These are phyloP conservation scores for Tetropium fuscum DNA, from an alignment of 2,888 invertebrate species.

Conservation along the genomic window DNA sequence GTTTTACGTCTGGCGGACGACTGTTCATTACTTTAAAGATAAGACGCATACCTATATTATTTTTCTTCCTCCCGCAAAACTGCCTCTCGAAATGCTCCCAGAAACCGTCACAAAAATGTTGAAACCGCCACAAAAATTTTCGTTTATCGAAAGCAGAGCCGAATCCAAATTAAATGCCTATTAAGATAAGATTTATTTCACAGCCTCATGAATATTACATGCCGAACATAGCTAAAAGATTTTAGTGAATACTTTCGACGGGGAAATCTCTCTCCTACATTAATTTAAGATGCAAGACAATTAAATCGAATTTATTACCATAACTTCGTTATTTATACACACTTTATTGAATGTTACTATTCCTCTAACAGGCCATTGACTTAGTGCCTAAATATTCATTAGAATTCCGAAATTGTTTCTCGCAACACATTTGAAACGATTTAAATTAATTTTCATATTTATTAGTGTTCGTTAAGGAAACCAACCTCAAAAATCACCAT, in stretches of 20 bases:
- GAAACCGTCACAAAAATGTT: too few relatives aligned
- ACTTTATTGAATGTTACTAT: slow-evolving; percentile 19
- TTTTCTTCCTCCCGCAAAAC: too few relatives aligned
- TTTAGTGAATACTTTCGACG: slow-evolving; percentile 17
- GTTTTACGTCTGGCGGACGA: too few relatives aligned
- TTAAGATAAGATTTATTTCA: slow-evolving; percentile 41
- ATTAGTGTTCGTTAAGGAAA: too few relatives aligned
- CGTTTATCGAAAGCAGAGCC: slow-evolving; percentile 22
- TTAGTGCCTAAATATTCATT: slow-evolving; percentile 21
- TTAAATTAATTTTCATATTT: too few relatives aligned
- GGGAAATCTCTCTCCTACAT: slow-evolving; percentile 21
- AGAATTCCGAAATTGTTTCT: too few relatives aligned
- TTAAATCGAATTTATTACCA: slow-evolving; percentile 26
- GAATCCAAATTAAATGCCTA: slow-evolving; percentile 42
- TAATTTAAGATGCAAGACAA: slow-evolving; percentile 24
- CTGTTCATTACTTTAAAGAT: too few relatives aligned
- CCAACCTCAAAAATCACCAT: too few relatives aligned
- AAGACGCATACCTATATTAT: too few relatives aligned
- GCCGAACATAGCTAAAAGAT: slow-evolving; percentile 23
- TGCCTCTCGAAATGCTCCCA: too few relatives aligned
- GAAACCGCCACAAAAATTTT: slow-evolving; percentile 21
- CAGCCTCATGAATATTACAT: slow-evolving; percentile 30
- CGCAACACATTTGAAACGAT: too few relatives aligned
- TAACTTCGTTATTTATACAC: slow-evolving; percentile 25
- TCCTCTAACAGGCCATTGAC: slow-evolving; percentile 24